These are phyloP conservation scores for Heteropelma amictum DNA, from an alignment of 2,888 invertebrate species.

Conservation along the genomic window DNA sequence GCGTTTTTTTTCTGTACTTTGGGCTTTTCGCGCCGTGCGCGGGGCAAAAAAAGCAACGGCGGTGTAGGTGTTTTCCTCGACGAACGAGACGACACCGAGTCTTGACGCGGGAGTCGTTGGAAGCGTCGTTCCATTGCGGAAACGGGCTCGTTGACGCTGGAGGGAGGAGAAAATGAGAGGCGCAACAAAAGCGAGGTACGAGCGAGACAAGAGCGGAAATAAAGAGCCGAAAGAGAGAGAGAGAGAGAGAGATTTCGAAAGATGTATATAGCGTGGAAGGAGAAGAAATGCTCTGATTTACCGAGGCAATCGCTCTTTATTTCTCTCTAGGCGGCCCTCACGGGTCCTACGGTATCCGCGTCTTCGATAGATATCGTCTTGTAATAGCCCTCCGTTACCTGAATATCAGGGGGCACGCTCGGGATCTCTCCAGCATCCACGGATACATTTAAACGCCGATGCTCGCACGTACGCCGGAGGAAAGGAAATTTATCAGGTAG, in stretches of 20 bases:
- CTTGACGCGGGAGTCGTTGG: conserved; percentile 21
- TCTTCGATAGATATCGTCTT: conserved; percentile 77
- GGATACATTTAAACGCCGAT: neutral
- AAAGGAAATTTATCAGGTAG: conserved; percentile 68
- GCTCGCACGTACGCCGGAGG: conserved; percentile 5
- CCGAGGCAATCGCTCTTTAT: conserved; percentile 78
- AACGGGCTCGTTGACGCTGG: conserved; percentile 57
- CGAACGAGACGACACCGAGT: conserved; percentile 36
- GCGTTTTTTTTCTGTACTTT: conserved; percentile 4
- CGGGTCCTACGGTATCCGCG: conserved; percentile 64
- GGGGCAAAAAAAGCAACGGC: conserved; percentile 1
- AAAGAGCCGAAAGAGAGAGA: conserved; percentile 57
- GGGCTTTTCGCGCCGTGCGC: conserved; percentile 19
- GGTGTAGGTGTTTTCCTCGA: conserved; percentile 45
- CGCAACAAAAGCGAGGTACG: neutral
- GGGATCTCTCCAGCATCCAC: neutral
- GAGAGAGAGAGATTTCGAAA: conserved; percentile 38
- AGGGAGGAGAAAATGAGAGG: conserved; percentile 11
- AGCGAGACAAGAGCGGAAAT: no score
- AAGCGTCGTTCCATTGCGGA: conserved; percentile 51
- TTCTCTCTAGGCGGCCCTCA: conserved; percentile 78
- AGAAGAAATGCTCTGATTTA: conserved; percentile 74
- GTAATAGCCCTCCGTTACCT: conserved; percentile 78
- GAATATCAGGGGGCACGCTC: conserved; percentile 66
- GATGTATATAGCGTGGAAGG: conserved; percentile 47